Base-by-base conservation (phyloP, 2,113 vertebrate species). In the Acanthisitta chloris region DNA sequence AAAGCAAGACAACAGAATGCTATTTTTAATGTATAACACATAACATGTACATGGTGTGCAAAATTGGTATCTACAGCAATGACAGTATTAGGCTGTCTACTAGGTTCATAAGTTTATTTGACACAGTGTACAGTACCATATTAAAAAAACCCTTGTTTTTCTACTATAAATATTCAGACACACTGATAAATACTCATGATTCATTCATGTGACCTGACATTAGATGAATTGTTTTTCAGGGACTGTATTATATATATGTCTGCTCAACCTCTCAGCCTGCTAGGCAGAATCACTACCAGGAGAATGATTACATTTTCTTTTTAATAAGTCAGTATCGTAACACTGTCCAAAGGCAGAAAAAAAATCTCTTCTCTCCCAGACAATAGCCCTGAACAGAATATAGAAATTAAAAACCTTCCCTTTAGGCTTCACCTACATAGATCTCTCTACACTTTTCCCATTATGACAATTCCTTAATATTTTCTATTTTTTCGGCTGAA, bases 231-330 rank as follows among this genome's bases (percentile, higher is more conserved):
- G 65, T 81, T 93, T 96, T 81, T 74, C 81, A 73, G 43, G 91
- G 25, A 48, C 59, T 71, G 19, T 76, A 61, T 93, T 83, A 64
- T 90, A 77, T 90, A 77, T 51, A 64, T 84, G 43, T 94, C 46
- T 74, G 31, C 28, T 88, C 52, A 74, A 36, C 82, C 69, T 86
- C 43, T 55, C 80, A 88, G 59, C 57, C 76, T 93, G 34, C 59
- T 78, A 77, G 64, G 59, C 80, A 88, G 67, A 86, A 83, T 92
- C 85, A 90, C 64, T 86, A 51, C 72, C 66, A 42, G 59, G 43
- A 94, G 64, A 93, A 93, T 59, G 34, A 90, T 86, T 86, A 86
- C 20, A 46, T 70, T 85, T 91, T 84, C 38, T 67, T 87, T 88
- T 92, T 94, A 80, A 67, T 82, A 94, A 88, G 76, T 73, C 43